A percentile compares a stretch with the other conserved stretches of the same genome.
phyloP scores from a whole-genome alignment of 1,140 invertebrate genomes.

The Campoletis sonorensis region DNA sequence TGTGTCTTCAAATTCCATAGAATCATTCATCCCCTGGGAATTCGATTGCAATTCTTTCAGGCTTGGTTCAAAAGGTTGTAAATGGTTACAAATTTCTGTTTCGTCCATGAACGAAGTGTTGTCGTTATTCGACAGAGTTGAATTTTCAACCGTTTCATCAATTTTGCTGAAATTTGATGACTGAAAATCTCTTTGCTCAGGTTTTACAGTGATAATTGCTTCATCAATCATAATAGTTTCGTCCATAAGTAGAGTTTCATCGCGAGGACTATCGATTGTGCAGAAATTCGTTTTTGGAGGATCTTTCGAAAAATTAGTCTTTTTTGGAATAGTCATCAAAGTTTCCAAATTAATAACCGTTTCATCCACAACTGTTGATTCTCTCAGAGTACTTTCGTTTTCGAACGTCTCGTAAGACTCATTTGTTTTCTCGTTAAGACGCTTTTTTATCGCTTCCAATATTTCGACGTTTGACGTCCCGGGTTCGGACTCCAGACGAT shows the following conservation, averaged over 20 bases:
- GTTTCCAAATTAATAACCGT: slow-evolving; percentile 39
- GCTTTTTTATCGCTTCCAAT: slow-evolving; percentile 36
- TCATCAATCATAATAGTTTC: too few species aligned
- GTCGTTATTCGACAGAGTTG: not conserved
- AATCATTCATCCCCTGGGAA: not conserved
- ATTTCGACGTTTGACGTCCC: slow-evolving; percentile 21
- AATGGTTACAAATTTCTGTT: not conserved
- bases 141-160: not conserved
- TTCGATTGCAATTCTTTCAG: not conserved
- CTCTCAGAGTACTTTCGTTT: slow-evolving; percentile 12
- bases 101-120: not conserved
- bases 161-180: not conserved
- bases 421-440: not conserved
- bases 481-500: slow-evolving; percentile 39
- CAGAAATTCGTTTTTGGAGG: too few species aligned
- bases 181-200: not conserved
- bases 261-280: too few species aligned
- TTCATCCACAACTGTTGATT: slow-evolving; percentile 37
- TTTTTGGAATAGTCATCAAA: slow-evolving; percentile 46
- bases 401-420: slow-evolving; percentile 18
- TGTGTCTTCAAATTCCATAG: not conserved
- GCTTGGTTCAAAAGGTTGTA: not conserved
- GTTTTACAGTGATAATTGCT: not conserved
- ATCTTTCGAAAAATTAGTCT: not conserved
- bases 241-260: too few species aligned